phyloP scores from a whole-genome alignment of 2,113 vertebrate species.

The Miniopterus natalensis region DNA sequence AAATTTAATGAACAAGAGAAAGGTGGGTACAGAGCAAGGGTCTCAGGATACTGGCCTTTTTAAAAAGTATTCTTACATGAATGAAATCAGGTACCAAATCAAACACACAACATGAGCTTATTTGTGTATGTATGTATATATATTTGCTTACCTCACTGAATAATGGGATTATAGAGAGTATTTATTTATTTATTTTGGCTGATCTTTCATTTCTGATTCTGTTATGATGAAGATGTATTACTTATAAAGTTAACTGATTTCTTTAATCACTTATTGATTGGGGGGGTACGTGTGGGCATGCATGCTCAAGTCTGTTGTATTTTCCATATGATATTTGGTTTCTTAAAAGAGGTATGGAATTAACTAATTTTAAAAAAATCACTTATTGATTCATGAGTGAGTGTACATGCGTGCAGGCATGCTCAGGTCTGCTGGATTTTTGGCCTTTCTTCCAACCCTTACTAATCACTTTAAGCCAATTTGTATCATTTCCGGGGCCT shows the following conservation, averaged over 20 bases:
- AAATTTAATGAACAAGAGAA: slow-evolving; percentile 44
- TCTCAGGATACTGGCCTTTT: neutral
- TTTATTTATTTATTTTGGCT: neutral
- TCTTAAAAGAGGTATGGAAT: slow-evolving; percentile 48
- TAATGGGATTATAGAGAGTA: neutral
- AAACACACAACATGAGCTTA: neutral
- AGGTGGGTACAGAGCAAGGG: neutral
- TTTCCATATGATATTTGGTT: neutral
- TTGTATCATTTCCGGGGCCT: slow-evolving; percentile 68
- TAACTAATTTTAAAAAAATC: neutral
- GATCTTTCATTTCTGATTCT: neutral
- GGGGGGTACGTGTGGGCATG: accelerated
- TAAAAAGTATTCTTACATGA: neutral
- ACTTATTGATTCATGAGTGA: neutral
- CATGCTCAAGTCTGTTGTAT: neutral
- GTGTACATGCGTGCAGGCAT: accelerated
- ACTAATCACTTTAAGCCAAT: slow-evolving; percentile 63
- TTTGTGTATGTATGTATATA: neutral
- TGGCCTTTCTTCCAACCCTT: slow-evolving; percentile 31
- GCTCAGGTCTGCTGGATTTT: neutral
- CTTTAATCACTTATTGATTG: neutral
- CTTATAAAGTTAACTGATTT: neutral
- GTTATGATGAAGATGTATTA: slow-evolving; percentile 41
- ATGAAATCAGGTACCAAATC: neutral
- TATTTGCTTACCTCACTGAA: neutral